A percentile compares a stretch with the other conserved stretches of the same genome.
Evolutionary conservation across 2,797 vertebrate species (phyloP).

Genomic region (Sebastes cheni): DNA sequence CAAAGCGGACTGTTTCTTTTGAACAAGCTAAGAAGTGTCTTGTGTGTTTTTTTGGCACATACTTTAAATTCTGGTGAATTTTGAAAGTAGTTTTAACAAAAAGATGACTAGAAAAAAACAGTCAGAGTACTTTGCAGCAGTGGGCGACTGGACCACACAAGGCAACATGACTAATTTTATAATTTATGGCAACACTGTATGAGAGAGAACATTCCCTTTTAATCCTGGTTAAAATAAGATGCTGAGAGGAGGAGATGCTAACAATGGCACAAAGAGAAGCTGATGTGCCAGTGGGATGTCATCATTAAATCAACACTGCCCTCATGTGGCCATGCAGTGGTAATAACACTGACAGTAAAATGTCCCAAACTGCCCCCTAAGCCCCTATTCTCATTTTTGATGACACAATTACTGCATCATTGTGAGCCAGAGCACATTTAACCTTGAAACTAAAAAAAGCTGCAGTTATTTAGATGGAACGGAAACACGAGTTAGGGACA

Average conservation of each 20-base stretch:
- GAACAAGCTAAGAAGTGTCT: background rate
- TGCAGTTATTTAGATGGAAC: background rate
- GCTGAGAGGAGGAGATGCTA: background rate
- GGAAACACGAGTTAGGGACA: background rate
- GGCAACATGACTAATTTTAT: background rate
- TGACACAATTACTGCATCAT: background rate
- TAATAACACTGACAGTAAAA: background rate
- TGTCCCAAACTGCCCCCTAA: background rate
- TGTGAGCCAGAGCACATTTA: background rate
- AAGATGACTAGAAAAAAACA: background rate
- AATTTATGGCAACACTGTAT: background rate
- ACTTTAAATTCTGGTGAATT: background rate
- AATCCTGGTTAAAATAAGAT: background rate
- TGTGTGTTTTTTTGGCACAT: background rate
- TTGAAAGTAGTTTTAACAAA: background rate
- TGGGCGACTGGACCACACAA: background rate
- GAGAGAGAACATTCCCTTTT: background rate
- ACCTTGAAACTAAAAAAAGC: background rate
- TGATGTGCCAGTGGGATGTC: background rate
- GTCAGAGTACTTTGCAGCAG: background rate
- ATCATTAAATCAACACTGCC: constrained; percentile 30
- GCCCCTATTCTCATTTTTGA: background rate
- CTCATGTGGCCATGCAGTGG: constrained; percentile 33
- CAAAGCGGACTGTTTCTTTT: background rate
- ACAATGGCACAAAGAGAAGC: background rate